Evolutionary conservation across 2,797 vertebrate species (phyloP).

Genomic region (Vipera latastei): DNA sequence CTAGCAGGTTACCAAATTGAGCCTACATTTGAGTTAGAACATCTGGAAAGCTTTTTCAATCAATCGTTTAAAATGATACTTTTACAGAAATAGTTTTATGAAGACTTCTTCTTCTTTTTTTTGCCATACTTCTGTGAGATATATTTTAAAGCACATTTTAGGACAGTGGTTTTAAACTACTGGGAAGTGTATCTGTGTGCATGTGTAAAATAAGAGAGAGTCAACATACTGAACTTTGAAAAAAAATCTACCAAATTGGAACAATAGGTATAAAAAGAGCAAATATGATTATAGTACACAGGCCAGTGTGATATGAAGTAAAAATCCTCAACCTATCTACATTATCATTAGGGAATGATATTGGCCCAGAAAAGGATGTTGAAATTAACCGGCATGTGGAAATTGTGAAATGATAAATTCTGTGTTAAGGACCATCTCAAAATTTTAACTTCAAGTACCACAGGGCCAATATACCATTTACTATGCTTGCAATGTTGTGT

Average conservation of each 20-base stretch:
- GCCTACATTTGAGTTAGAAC: neutral
- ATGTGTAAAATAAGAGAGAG: neutral
- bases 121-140: neutral
- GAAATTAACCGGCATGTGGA: neutral
- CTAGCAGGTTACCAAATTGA: neutral
- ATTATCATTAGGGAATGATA: neutral
- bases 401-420: neutral
- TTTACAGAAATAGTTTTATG: neutral
- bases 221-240: neutral
- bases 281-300: neutral
- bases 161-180: neutral
- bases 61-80: neutral
- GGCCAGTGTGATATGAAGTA: neutral
- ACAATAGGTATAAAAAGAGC: neutral
- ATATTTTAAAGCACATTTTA: neutral
- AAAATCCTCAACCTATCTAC: neutral
- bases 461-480: neutral
- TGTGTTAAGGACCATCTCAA: neutral
- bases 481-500: neutral
- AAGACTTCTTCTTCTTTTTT: neutral
- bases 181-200: neutral
- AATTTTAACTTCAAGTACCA: neutral
- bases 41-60: neutral
- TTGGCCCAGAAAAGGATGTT: neutral
- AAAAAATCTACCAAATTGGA: neutral